Evolutionary conservation across 37 sponge, comb jelly and placozoan species (phyloP).

Genomic region (Agelas oroides): DNA sequence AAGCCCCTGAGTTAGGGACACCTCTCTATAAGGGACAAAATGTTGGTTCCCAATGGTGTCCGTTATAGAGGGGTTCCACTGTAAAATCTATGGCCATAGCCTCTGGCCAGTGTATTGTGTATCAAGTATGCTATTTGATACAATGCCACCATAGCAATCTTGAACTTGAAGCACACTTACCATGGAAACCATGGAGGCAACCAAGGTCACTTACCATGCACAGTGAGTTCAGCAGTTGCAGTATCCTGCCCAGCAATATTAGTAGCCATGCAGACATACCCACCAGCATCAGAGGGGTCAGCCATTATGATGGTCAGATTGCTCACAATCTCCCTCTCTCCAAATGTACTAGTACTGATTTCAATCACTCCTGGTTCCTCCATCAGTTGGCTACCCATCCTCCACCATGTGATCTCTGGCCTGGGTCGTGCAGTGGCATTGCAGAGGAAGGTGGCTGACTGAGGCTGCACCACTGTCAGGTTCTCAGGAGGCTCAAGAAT

Average conservation of each 20-base stretch:
- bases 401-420: slow-evolving; percentile 68
- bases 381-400: slow-evolving; percentile 3
- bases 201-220: slow-evolving; percentile 44
- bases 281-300: slow-evolving; percentile 32
- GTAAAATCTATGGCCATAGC: no score
- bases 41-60: no score
- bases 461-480: background rate
- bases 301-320: slow-evolving; percentile 16
- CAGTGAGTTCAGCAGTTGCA: slow-evolving; percentile 17
- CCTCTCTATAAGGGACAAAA: no score
- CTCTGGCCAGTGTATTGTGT: no score
- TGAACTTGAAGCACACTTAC: no score
- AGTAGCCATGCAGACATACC: slow-evolving; percentile 59
- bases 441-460: slow-evolving; percentile 37
- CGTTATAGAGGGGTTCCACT: no score
- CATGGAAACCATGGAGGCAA: no score
- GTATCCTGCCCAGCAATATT: slow-evolving; percentile 33
- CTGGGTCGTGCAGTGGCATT: slow-evolving; percentile 48
- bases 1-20: no score
- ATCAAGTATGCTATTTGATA: no score
- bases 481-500: slow-evolving; percentile 13
- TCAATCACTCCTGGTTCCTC: background rate
- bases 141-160: no score
- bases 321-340: slow-evolving; percentile 40
- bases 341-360: background rate